phyloP scores from a whole-genome alignment of 92 coral and sea anemone species.

The Pocillopora meandrina region DNA sequence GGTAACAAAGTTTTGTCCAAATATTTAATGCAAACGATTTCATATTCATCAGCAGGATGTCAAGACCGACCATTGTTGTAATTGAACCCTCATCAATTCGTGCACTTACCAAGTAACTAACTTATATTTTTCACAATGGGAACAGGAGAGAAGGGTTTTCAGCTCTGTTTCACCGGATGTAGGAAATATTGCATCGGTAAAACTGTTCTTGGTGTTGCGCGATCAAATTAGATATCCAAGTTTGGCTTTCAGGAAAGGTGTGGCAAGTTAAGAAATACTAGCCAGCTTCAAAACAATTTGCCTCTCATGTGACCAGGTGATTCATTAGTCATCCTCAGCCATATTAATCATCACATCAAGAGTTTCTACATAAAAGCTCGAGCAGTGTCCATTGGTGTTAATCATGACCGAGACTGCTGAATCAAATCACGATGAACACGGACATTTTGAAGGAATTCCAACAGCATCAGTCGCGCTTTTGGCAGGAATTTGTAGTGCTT shows the following conservation, averaged over 20 bases:
- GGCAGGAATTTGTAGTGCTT: slow-evolving; percentile 60
- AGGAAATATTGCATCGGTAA: neutral
- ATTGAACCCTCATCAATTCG: neutral
- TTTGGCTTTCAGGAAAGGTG: neutral
- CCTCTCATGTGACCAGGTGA: slow-evolving; percentile 7
- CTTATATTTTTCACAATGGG: neutral
- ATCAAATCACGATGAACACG: neutral
- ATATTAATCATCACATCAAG: neutral
- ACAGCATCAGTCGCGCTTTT: slow-evolving; percentile 30
- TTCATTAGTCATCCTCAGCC: neutral
- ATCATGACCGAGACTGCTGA: neutral
- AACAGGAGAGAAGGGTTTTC: neutral
- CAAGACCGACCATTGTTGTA: neutral
- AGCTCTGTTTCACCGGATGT: neutral
- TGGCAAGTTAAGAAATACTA: neutral
- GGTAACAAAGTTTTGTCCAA: neutral
- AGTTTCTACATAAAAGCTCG: neutral
- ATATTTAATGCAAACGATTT: neutral
- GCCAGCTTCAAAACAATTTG: neutral
- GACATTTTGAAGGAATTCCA: neutral
- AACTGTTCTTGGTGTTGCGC: neutral
- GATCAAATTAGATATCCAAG: neutral
- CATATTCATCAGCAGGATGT: neutral
- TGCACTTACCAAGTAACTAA: neutral
- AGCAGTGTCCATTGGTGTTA: neutral